A percentile compares a stretch with the other conserved stretches of the same genome.
Conservation (phyloP, 2,113 vertebrate genomes). For the Neolamprologus caudopunctatus region DNA sequence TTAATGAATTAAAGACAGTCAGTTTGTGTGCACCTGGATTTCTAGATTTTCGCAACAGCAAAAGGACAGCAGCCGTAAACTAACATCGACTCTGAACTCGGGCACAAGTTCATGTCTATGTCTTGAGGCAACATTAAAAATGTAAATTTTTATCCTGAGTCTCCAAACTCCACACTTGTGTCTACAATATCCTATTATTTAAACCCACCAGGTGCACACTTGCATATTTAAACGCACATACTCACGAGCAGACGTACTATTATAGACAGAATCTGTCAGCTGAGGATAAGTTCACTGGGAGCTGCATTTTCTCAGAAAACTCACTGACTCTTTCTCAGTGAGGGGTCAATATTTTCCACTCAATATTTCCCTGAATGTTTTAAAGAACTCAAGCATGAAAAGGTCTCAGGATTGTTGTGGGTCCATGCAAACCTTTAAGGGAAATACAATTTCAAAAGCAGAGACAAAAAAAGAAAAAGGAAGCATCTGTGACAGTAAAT, state of each 20-base stretch:
- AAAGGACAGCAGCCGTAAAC: neutral
- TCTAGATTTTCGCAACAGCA: neutral
- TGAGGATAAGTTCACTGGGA: neutral
- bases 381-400: neutral
- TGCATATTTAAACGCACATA: neutral
- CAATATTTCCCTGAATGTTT: neutral
- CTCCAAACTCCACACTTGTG: neutral
- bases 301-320: neutral
- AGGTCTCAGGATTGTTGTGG: neutral
- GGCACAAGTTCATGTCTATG: neutral
- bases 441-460: neutral
- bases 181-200: neutral
- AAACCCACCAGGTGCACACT: neutral
- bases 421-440: neutral
- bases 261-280: neutral
- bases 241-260: neutral
- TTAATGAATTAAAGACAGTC: neutral
- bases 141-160: neutral
- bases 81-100: neutral
- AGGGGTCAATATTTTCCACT: neutral
- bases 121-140: neutral
- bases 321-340: neutral
- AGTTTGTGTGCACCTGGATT: neutral
- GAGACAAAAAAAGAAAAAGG: neutral
- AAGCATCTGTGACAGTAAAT: slow-evolving; percentile 29